Evolutionary conservation across 2,113 vertebrate species (phyloP), one percentile per base, ranked within the genome.

Genomic region (Tetrao urogallus): DNA sequence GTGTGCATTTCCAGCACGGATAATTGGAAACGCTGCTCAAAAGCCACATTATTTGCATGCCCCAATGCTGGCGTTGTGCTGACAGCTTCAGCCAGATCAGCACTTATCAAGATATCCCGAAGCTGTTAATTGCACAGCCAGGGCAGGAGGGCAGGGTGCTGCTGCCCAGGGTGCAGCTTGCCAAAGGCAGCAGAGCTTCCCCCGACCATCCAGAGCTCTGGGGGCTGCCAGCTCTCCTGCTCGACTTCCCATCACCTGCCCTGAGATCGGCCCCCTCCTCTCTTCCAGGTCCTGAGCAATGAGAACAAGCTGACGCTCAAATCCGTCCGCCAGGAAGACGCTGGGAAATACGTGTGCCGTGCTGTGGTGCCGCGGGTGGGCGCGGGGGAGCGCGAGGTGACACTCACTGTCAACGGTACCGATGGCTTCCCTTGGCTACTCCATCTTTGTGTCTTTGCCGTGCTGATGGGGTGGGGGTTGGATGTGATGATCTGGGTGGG

Each of bases 301-400:
- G 98, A 99, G 76, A 99, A 99, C 97, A 98, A 98, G 76, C 96
- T 99, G 97, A 98, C 98, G 3, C 97, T 99, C 82, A 99, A 99
- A 96, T 98, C 98, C 0, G 99, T 99, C 43, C 98, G 98, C 32
- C 99, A 99, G 92, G 99, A 99, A 83, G 99, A 99, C 6, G 99
- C 99, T 2, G 99, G 99, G 93, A 99, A 99, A 95, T 99, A 99
- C 0, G 98, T 99, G 50, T 99, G 99, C 90, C 97, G 99, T 7
- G 99, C 99, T 0, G 99, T 99, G 81, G 99, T 99, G 30, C 99
- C 99, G 5, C 98, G 99, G 8, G 99, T 99, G 1, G 99, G 99
- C 10, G 99, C 98, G 0, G 99, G 99, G 4, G 99, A 99, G 87
- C 98, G 99, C 94, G 99, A 99, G 89, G 98, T 99, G 92, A 98